A percentile compares a stretch with the other conserved stretches of the same genome.
phyloP scores from a whole-genome alignment of 2,888 invertebrate species.

The Xiphydria camelus region DNA sequence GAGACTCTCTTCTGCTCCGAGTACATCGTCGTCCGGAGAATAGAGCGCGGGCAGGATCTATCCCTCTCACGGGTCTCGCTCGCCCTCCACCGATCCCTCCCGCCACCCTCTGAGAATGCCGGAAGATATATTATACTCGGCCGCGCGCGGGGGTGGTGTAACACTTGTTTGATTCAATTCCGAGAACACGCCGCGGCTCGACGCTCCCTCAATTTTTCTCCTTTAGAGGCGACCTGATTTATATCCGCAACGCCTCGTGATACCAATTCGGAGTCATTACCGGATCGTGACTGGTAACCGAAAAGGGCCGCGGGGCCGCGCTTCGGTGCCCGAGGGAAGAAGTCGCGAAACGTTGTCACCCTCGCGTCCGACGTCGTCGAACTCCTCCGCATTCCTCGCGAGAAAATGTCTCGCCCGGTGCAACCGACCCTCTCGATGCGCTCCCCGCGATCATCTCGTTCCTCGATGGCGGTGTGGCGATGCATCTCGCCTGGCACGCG shows the following conservation, averaged over 20 bases:
- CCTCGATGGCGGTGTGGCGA: too few relatives aligned
- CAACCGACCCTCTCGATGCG: too few relatives aligned
- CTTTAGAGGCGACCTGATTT: slow-evolving; percentile 11
- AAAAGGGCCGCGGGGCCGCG: neutral
- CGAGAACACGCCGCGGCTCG: slow-evolving; percentile 41
- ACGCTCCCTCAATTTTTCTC: slow-evolving; percentile 45
- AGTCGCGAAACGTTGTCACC: slow-evolving; percentile 3
- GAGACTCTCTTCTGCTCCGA: too few relatives aligned
- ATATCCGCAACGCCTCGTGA: slow-evolving; percentile 5
- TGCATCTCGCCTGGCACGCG: too few relatives aligned
- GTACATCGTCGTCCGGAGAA: too few relatives aligned
- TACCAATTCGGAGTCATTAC: slow-evolving; percentile 20
- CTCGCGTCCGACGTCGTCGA: too few relatives aligned
- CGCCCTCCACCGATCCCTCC: neutral
- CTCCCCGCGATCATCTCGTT: too few relatives aligned
- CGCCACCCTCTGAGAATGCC: slow-evolving; percentile 21
- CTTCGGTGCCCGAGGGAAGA: slow-evolving; percentile 10
- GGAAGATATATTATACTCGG: slow-evolving; percentile 45
- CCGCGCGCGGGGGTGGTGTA: slow-evolving; percentile 48
- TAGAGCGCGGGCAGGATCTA: too few relatives aligned
- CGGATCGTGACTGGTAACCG: slow-evolving; percentile 16
- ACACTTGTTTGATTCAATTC: slow-evolving; percentile 54
- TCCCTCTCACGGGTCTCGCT: too few relatives aligned
- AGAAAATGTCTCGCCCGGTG: too few relatives aligned
- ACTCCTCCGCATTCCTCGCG: too few relatives aligned